These are phyloP conservation scores for Ceryle rudis DNA, from an alignment of 2,797 vertebrate species.

Conservation along the genomic window DNA sequence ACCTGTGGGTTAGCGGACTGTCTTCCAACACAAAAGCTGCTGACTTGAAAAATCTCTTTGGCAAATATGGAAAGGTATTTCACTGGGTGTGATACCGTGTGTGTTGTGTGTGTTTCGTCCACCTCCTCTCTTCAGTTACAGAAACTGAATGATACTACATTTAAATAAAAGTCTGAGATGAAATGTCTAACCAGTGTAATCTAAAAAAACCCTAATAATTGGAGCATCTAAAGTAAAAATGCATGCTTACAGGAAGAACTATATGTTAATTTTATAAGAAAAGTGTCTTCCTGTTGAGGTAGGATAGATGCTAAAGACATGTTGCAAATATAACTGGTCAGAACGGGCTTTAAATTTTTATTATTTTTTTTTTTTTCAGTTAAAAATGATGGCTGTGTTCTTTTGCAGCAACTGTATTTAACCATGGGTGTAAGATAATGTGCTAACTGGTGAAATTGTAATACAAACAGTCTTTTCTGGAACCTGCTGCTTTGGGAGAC, in stretches of 20 bases:
- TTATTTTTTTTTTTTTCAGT: neutral
- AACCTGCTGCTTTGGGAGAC: neutral
- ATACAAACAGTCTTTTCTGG: neutral
- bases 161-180: neutral
- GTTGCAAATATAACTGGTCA: neutral
- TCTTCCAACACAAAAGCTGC: conserved; percentile 98
- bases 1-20: conserved; percentile 97
- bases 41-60: conserved; percentile 98
- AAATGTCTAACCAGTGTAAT: neutral
- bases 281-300: neutral
- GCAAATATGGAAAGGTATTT: conserved; percentile 97
- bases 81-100: neutral
- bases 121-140: neutral
- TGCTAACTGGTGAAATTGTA: neutral
- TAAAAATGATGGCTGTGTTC: neutral
- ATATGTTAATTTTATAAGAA: neutral
- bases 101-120: neutral
- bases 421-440: neutral
- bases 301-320: neutral
- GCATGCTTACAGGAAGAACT: neutral
- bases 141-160: neutral
- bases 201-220: neutral
- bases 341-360: neutral
- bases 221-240: neutral
- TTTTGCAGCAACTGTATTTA: neutral